Evolutionary conservation across 1,140 invertebrate species (phyloP).

Genomic region (Listronotus bonariensis): DNA sequence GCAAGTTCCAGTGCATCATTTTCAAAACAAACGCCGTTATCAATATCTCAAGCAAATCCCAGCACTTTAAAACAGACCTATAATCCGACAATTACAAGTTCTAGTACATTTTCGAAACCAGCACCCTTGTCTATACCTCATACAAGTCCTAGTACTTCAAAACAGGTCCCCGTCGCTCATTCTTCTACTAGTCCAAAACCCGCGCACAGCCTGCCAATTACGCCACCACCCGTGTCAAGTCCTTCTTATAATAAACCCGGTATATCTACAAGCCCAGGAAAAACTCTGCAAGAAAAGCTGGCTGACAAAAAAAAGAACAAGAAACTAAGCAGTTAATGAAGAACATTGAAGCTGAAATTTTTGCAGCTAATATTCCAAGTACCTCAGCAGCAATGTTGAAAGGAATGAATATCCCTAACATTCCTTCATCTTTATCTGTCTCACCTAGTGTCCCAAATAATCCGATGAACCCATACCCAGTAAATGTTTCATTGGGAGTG

Average conservation of each 20-base stretch:
- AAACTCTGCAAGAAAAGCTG: constrained; percentile 66
- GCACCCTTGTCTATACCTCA: neutral
- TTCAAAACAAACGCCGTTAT: no score
- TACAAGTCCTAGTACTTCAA: constrained; percentile 3
- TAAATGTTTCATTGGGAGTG: neutral
- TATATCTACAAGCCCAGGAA: constrained; percentile 58
- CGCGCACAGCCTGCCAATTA: constrained; percentile 13
- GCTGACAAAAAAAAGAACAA: constrained; percentile 63
- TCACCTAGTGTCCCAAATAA: constrained; percentile 23
- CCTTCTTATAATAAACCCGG: constrained; percentile 26
- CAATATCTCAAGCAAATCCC: no score
- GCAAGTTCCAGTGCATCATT: no score
- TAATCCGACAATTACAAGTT: neutral
- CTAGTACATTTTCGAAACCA: neutral
- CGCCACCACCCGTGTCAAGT: constrained; percentile 21
- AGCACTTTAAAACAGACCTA: no score
- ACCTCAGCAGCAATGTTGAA: constrained; percentile 17
- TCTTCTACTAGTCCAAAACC: constrained; percentile 21
- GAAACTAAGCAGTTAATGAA: constrained; percentile 32
- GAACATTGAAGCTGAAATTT: constrained; percentile 35
- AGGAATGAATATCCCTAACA: constrained; percentile 36
- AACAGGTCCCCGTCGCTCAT: constrained; percentile 11
- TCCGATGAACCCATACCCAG: neutral
- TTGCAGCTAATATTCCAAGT: constrained; percentile 9
- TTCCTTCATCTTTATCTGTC: constrained; percentile 38